These are phyloP conservation scores for Corythornis cristatus DNA, from an alignment of 2,113 vertebrate species.

Conservation along the genomic window DNA sequence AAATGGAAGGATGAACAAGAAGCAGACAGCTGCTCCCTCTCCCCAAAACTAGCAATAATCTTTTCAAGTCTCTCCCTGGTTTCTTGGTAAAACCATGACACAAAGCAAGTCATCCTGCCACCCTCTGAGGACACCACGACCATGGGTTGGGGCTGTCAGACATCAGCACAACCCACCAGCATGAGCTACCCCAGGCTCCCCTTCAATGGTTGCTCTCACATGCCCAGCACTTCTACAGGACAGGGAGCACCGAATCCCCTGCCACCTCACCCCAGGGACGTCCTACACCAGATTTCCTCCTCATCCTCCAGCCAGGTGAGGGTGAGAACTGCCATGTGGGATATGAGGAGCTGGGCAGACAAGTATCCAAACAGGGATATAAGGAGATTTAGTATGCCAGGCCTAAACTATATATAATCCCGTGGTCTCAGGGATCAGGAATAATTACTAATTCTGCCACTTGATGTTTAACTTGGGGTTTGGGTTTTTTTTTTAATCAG, in stretches of 20 bases:
- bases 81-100: not conserved
- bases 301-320: not conserved
- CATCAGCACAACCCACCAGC: not conserved
- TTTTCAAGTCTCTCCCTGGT: not conserved
- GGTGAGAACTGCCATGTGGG: not conserved
- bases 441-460: not conserved
- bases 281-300: not conserved
- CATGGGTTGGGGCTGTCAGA: not conserved
- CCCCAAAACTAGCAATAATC: not conserved
- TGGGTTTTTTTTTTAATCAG: not conserved
- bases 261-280: not conserved
- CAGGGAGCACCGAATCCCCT: not conserved
- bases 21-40: not conserved
- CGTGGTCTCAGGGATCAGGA: not conserved
- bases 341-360: not conserved
- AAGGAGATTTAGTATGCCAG: not conserved
- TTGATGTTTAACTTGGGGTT: not conserved
- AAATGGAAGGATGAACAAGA: not conserved
- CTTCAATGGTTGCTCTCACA: not conserved
- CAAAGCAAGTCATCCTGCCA: not conserved
- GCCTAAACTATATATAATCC: not conserved
- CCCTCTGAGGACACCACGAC: accelerated
- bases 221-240: not conserved
- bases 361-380: not conserved
- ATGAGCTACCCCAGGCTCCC: not conserved